phyloP scores from a whole-genome alignment of 35 echinoderm and acorn worm genomes.

The Ophiothrix spiculata region DNA sequence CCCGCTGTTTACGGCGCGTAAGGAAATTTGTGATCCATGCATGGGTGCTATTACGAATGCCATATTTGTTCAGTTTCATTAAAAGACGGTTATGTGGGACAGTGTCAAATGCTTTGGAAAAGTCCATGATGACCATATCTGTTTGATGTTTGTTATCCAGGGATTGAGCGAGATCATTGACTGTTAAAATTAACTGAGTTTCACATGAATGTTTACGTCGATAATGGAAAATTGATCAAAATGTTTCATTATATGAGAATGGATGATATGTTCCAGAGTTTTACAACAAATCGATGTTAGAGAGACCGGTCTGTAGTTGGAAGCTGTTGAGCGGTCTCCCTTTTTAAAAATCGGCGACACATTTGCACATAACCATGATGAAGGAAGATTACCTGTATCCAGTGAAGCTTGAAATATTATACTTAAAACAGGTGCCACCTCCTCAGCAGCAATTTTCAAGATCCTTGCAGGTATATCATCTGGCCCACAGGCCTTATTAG shows the following conservation, averaged over 20 bases:
- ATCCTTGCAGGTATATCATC: too few relatives aligned
- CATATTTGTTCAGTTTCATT: background rate
- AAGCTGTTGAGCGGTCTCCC: too few relatives aligned
- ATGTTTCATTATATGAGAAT: background rate
- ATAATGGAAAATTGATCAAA: background rate
- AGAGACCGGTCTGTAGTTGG: too few relatives aligned
- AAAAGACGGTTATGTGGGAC: background rate
- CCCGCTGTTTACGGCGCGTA: background rate
- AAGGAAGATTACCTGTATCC: too few relatives aligned
- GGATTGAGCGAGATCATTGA: slow-evolving; percentile 25
- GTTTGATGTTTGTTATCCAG: background rate
- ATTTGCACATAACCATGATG: too few relatives aligned
- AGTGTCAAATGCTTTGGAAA: background rate
- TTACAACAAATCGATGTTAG: too few relatives aligned
- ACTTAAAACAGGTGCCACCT: too few relatives aligned
- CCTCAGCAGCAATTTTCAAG: too few relatives aligned
- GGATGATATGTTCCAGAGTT: too few relatives aligned
- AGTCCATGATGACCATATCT: background rate
- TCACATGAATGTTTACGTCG: slow-evolving; percentile 27
- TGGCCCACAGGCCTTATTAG: too few relatives aligned
- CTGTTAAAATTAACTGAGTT: slow-evolving; percentile 13
- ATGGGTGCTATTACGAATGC: background rate
- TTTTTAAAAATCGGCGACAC: too few relatives aligned
- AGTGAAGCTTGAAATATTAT: too few relatives aligned
- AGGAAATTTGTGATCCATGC: background rate